Evolutionary conservation across 2,888 invertebrate species (phyloP).

Genomic region (Diarsia dahlii): DNA sequence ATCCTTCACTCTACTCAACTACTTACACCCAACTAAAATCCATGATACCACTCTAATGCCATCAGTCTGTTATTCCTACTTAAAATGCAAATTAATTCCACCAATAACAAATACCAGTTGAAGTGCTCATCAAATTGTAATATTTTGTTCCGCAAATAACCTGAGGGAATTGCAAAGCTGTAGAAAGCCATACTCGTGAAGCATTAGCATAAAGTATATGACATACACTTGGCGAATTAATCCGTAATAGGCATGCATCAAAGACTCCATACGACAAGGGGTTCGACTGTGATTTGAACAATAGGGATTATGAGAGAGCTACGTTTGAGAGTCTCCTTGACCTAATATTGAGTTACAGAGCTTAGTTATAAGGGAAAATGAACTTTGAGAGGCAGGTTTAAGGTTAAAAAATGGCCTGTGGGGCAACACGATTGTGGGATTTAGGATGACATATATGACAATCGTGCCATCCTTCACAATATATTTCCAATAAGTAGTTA

Average conservation of each 20-base stretch:
- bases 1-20: not conserved
- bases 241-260: conserved; percentile 89
- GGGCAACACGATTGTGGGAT: conserved; percentile 26
- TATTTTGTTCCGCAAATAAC: conserved; percentile 73
- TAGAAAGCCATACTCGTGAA: conserved; percentile 77
- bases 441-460: not conserved
- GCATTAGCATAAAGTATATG: conserved; percentile 87
- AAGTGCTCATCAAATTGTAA: conserved; percentile 66
- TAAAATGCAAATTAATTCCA: conserved; percentile 58
- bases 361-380: conserved; percentile 19
- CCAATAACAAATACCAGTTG: conserved; percentile 56
- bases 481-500: too few relatives aligned
- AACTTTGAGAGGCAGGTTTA: not conserved
- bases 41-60: conserved; percentile 6
- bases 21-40: conserved; percentile 7
- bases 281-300: conserved; percentile 83
- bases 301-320: conserved; percentile 86
- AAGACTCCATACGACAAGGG: conserved; percentile 83
- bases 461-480: too few relatives aligned
- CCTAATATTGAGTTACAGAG: conserved; percentile 81
- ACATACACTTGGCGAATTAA: conserved; percentile 87
- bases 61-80: conserved; percentile 30
- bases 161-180: conserved; percentile 81
- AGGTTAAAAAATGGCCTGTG: not conserved
- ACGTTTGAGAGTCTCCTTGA: conserved; percentile 85